Evolutionary conservation across 2,113 vertebrate genomes (phyloP), one percentile per base, ranked within the genome.

Genomic region (Peromyscus leucopus): DNA sequence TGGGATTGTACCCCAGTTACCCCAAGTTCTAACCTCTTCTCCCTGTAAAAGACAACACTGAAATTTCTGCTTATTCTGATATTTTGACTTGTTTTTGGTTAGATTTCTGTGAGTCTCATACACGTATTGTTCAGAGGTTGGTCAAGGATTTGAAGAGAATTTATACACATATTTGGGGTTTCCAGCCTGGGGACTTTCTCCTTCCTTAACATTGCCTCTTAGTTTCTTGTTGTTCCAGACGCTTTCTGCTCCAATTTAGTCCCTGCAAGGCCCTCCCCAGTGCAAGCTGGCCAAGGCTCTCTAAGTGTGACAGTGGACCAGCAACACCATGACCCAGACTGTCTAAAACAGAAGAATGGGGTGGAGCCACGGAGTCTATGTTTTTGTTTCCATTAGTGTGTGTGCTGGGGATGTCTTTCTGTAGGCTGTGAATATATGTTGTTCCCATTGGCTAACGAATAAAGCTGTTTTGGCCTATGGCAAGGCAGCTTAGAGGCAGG

Each of bases 121-220:
- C 36, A 57, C 19, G 57, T 55, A 13, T 5, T 24, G 36, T 85
- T 93, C 90, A 69, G 80, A 28, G 39, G 46, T 63, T 42, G 33
- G 71, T 39, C 90, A 89, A 91, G 63, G 31, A 80, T 89, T 51
- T 86, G 71, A 89, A 92, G 39, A 87, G 48, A 82, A 61, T 84
- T 78, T 96, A 46, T 22, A 93, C 17, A 85, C 48, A 36, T 69
- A 85, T 89, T 55, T 89, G 4, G 17, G 5, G 19, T 48, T 82
- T 84, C 51, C 8, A 26, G 48, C 15, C 80, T 26, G 93, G 57
- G 48, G n/a, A 72, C 36, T 51, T 57, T 90, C 63, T 93, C 69
- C 36, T 80, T 94, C 57, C 65, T 59, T 59, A 61, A 78, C 61
- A 65, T 76, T 75, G 91, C 72, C 36, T 11, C n/a, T 93, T 48